A percentile compares a stretch with the other conserved stretches of the same genome.
These are phyloP conservation scores for Acanthiza pusilla DNA, from an alignment of 2,797 vertebrate genomes.

Conservation along the genomic window DNA sequence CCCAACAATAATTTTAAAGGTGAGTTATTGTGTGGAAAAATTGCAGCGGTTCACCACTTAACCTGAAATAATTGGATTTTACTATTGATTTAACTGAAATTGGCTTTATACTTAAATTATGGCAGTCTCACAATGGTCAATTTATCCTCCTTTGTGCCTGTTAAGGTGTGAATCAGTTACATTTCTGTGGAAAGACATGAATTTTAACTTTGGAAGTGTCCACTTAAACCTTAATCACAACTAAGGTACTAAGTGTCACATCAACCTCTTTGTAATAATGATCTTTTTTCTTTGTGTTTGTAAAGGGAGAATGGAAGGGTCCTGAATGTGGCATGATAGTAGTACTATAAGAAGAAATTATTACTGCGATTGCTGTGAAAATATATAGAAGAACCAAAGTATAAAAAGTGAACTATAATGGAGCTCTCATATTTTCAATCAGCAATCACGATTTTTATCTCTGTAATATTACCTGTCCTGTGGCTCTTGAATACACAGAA, in stretches of 20 bases:
- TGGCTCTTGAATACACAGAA: background rate
- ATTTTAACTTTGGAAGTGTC: background rate
- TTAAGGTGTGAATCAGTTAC: background rate
- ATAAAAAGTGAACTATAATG: background rate
- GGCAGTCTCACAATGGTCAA: background rate
- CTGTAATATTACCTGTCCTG: background rate
- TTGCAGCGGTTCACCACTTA: background rate
- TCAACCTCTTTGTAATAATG: background rate
- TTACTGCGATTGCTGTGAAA: background rate
- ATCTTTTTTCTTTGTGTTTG: background rate
- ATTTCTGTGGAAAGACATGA: background rate
- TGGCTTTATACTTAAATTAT: background rate
- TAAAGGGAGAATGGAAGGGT: background rate
- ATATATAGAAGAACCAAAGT: background rate
- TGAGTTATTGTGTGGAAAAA: background rate
- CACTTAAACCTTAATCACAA: background rate
- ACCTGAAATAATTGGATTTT: background rate
- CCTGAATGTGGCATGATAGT: background rate
- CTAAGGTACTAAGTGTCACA: background rate
- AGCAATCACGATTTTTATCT: background rate
- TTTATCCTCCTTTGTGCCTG: background rate
- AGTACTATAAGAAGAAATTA: background rate
- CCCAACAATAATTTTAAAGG: background rate
- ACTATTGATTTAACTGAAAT: background rate
- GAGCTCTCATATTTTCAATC: background rate